phyloP scores from a whole-genome alignment of 2,113 vertebrate species.

The Pangasianodon hypophthalmus region DNA sequence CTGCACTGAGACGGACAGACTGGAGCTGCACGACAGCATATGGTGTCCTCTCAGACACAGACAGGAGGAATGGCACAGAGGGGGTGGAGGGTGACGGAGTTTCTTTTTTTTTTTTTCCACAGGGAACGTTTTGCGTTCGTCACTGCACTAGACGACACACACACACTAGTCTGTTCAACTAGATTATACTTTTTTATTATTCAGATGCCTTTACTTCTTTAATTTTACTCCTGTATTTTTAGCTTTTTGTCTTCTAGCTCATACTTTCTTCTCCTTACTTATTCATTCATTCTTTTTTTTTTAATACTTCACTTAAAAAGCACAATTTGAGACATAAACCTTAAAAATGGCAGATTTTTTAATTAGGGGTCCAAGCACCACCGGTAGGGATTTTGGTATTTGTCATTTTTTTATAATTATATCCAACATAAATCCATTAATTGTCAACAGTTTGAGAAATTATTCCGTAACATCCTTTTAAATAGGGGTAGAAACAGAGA shows the following conservation, averaged over 20 bases:
- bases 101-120: slow-evolving; percentile 15
- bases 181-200: neutral
- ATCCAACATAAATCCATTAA: neutral
- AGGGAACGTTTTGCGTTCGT: neutral
- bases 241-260: neutral
- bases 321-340: neutral
- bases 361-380: neutral
- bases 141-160: slow-evolving; percentile 11
- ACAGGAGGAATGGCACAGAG: neutral
- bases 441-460: neutral
- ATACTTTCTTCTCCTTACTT: neutral
- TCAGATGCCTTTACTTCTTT: neutral
- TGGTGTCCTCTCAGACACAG: slow-evolving; percentile 29
- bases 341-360: neutral
- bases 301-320: neutral
- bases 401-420: neutral
- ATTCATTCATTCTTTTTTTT: neutral
- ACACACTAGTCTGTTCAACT: neutral
- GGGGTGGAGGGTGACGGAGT: neutral
- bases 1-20: slow-evolving; percentile 18
- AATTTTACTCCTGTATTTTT: neutral
- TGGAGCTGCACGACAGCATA: slow-evolving; percentile 9
- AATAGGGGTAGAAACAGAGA: neutral
- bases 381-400: neutral
- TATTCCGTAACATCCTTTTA: neutral